These are phyloP conservation scores for Acrobasis consociella DNA, from an alignment of 2,888 invertebrate species.

Conservation along the genomic window DNA sequence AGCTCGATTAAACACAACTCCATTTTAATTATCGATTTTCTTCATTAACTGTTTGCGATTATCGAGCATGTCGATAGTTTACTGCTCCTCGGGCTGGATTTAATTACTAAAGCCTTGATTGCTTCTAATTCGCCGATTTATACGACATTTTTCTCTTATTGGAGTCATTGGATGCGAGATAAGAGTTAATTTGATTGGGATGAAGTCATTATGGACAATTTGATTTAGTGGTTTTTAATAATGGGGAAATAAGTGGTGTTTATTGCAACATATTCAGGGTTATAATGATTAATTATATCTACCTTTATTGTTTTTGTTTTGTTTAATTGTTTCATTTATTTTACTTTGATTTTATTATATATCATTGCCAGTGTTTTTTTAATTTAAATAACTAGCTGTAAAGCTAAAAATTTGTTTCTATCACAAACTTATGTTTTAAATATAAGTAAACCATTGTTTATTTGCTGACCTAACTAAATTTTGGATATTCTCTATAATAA, in stretches of 20 bases:
- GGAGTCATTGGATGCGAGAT: slow-evolving; percentile 40
- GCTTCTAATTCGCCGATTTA: slow-evolving; percentile 62
- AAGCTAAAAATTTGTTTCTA: background rate
- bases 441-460: background rate
- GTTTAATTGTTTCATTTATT: no score
- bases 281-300: no score
- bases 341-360: background rate
- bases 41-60: slow-evolving; percentile 79
- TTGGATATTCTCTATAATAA: background rate
- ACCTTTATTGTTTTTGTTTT: no score
- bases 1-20: slow-evolving; percentile 73
- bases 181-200: slow-evolving; percentile 32
- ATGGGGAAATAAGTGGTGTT: background rate
- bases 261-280: no score
- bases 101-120: slow-evolving; percentile 66
- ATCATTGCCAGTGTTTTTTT: background rate
- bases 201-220: slow-evolving; percentile 7
- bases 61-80: slow-evolving; percentile 74
- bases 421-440: background rate
- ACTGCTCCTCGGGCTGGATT: slow-evolving; percentile 59
- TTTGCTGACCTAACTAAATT: background rate
- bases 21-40: slow-evolving; percentile 75
- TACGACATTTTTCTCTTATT: slow-evolving; percentile 55
- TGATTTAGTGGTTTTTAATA: slow-evolving; percentile 1
- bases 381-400: background rate